Evolutionary conservation across 2,113 vertebrate genomes (phyloP).

Genomic region (Mugil cephalus): DNA sequence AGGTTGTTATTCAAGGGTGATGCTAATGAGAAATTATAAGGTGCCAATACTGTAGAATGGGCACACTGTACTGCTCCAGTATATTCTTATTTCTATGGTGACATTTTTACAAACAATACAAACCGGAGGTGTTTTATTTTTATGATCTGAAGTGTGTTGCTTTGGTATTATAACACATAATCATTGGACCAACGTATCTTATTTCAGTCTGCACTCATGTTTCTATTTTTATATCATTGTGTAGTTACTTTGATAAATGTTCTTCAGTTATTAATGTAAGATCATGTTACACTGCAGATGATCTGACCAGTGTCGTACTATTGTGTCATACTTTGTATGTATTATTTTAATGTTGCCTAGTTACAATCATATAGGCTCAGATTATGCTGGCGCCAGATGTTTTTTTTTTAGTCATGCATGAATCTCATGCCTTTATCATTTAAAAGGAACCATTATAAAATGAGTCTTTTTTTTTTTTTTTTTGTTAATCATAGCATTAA

Average conservation of each 20-base stretch:
- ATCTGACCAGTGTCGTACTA: constrained; percentile 11
- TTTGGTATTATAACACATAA: constrained; percentile 23
- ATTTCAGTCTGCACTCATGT: constrained; percentile 29
- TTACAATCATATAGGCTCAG: constrained; percentile 13
- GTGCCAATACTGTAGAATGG: constrained; percentile 21
- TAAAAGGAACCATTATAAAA: constrained; percentile 18
- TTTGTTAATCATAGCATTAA: constrained; percentile 8
- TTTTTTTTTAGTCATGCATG: constrained; percentile 12
- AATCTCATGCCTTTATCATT: constrained; percentile 22
- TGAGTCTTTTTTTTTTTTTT: neutral
- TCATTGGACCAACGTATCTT: constrained; percentile 24
- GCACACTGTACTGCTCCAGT: constrained; percentile 11
- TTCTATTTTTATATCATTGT: constrained; percentile 36
- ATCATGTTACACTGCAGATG: constrained; percentile 40
- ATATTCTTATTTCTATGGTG: neutral
- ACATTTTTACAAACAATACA: constrained; percentile 27
- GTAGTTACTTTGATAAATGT: constrained; percentile 42
- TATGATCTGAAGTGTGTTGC: constrained; percentile 1
- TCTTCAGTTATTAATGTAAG: constrained; percentile 28
- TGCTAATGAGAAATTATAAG: constrained; percentile 33
- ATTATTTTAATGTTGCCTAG: constrained; percentile 10
- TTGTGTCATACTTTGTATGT: constrained; percentile 2
- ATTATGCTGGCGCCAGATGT: constrained; percentile 8
- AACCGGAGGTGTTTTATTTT: neutral
- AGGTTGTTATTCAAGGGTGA: neutral